Conservation (phyloP, 2,797 vertebrate genomes). For the Periparus ater region DNA sequence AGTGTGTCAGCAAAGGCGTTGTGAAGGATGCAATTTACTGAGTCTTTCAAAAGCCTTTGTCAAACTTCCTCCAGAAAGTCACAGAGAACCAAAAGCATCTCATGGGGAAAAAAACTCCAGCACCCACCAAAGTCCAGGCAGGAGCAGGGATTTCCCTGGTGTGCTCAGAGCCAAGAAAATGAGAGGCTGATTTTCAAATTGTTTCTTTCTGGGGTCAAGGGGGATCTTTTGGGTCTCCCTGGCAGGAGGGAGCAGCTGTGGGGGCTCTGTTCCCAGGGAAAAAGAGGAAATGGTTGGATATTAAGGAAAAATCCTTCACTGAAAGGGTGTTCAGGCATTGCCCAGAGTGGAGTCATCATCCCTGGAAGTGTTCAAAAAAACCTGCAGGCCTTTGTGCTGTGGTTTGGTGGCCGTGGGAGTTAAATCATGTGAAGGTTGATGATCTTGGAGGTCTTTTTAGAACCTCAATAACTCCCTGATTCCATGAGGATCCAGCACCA, state of each 20-base stretch:
- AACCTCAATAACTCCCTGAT: background rate
- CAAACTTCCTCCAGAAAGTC: background rate
- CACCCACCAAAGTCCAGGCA: accelerated
- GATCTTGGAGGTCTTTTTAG: background rate
- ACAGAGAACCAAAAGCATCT: background rate
- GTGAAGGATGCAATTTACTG: slow-evolving; percentile 9
- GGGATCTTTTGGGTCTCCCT: background rate
- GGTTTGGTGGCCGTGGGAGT: background rate
- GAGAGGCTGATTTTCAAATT: background rate
- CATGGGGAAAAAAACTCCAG: background rate
- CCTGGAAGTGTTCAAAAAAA: background rate
- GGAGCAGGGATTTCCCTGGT: background rate
- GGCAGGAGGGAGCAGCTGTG: background rate
- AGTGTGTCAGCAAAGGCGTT: background rate
- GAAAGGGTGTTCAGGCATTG: background rate
- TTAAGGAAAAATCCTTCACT: background rate
- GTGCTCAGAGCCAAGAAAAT: background rate
- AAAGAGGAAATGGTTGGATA: background rate
- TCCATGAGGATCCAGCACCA: background rate
- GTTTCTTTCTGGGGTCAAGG: background rate
- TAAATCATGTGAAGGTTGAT: background rate
- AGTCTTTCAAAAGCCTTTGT: slow-evolving; percentile 45
- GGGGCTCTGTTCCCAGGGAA: background rate
- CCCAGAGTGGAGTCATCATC: background rate
- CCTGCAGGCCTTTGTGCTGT: background rate